Evolutionary conservation across 2,888 invertebrate genomes (phyloP), one percentile per base, ranked within the genome.

Genomic region (Leucania comma): DNA sequence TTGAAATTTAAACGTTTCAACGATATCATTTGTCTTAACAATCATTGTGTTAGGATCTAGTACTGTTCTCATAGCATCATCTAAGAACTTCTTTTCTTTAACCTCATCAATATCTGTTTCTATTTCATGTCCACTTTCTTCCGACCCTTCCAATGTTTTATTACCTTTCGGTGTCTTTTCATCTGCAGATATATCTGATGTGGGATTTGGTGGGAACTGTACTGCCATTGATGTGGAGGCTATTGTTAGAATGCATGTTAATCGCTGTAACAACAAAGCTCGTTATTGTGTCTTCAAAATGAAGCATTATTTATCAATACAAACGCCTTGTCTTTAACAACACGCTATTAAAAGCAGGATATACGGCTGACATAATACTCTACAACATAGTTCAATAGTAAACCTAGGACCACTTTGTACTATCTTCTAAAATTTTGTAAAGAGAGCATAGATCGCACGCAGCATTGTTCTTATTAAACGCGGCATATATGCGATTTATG

Each of bases 121-220:
- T 42, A 93, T 80, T 88, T 95, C 95, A 72, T 93, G 93, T 3
- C 94, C 92, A 57, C 95, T 94, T 88, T 94, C 94, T 63, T 95
- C 94, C 0, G 94, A 94, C 58, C 86, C 84, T 4, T 94, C 94
- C 22, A 69, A n/a, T n/a, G 93, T 94, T 87, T 88, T 94, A 75
- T 94, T 93, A 53, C 63, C 74, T 76, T 90, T 92, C 70, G 64
- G 85, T 69, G 82, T 90, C 82, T 90, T 94, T 26, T 95, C 95
- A 78, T 95, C 95, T 48, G 91, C 86, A 66, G 95, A 95, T 84
- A 95, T 94, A 76, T 95, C 95, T 80, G 95, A 95, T 17, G 91
- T 91, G 12, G 94, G 93, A 81, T 92, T 94, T 50, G 86, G 85
- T 69, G 88, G 88, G 83, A 89, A 93, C 71, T 93, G 92, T 32